These are phyloP conservation scores for Rousettus leschenaultii DNA, from an alignment of 2,113 vertebrate species.

Conservation along the genomic window DNA sequence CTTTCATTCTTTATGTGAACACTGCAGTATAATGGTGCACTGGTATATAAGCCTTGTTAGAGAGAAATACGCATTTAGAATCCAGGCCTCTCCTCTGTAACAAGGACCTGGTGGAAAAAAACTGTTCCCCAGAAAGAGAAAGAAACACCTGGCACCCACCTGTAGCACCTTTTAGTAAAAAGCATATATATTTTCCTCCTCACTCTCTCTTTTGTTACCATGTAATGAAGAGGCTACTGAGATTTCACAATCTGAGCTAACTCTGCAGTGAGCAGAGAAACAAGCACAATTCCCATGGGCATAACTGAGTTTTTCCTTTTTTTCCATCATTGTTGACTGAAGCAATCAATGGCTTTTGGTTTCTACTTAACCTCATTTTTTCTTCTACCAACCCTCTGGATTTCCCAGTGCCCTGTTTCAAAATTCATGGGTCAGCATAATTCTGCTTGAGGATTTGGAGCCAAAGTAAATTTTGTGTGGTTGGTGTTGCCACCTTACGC, in stretches of 20 bases:
- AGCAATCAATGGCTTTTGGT: not conserved
- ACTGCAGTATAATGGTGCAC: not conserved
- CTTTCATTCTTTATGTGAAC: not conserved
- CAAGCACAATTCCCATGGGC: not conserved
- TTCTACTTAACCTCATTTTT: not conserved
- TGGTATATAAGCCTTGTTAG: not conserved
- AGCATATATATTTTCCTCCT: slow-evolving; percentile 1
- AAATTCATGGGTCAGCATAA: not conserved
- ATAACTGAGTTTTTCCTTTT: not conserved
- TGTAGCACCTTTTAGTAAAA: not conserved
- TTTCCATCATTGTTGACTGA: not conserved
- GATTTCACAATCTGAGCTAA: not conserved
- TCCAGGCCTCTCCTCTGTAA: not conserved
- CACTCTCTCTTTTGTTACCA: not conserved
- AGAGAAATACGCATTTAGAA: not conserved
- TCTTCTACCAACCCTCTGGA: not conserved
- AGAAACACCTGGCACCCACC: not conserved
- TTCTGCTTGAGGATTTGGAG: not conserved
- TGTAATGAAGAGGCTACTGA: not conserved
- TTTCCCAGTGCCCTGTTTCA: not conserved
- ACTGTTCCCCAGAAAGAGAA: not conserved
- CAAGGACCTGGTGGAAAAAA: not conserved
- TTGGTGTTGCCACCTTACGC: not conserved
- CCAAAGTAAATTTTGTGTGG: not conserved
- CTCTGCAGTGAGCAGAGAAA: not conserved